phyloP scores from a whole-genome alignment of 2,888 invertebrate genomes.

The Herminia tarsipennalis region DNA sequence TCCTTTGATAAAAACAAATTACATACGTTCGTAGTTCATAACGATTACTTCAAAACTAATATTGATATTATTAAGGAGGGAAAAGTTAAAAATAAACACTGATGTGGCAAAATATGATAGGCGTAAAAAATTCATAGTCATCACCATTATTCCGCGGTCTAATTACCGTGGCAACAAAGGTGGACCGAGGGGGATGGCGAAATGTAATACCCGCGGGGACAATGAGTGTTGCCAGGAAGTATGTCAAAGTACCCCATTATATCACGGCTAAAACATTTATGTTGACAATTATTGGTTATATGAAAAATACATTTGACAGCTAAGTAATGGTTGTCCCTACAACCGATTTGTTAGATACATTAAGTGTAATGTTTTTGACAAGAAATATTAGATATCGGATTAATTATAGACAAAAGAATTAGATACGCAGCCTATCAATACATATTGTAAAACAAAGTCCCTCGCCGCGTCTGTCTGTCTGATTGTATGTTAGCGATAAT shows the following conservation, averaged over 20 bases:
- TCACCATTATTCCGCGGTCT: constrained; percentile 35
- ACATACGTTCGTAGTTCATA: no score
- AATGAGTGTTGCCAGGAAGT: constrained; percentile 25
- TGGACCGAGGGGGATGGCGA: constrained; percentile 16
- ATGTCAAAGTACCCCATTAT: not conserved
- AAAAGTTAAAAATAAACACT: constrained; percentile 2
- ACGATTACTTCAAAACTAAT: no score
- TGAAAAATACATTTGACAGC: not conserved
- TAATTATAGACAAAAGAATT: no score
- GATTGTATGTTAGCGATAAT: no score
- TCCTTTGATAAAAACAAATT: no score
- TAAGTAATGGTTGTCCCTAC: no score
- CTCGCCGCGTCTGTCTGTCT: no score
- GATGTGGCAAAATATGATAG: constrained; percentile 25
- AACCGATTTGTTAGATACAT: no score
- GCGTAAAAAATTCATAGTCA: constrained; percentile 39
- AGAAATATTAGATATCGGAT: no score
- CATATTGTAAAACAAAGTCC: no score
- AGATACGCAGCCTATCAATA: no score
- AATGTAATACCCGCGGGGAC: constrained; percentile 21
- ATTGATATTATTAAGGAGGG: not conserved
- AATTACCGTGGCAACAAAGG: constrained; percentile 38
- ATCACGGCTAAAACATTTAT: not conserved
- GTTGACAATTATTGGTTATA: not conserved
- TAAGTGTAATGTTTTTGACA: no score